These are phyloP conservation scores for Drosophila lacteicornis DNA, from an alignment of 1,140 invertebrate genomes.

Conservation along the genomic window DNA sequence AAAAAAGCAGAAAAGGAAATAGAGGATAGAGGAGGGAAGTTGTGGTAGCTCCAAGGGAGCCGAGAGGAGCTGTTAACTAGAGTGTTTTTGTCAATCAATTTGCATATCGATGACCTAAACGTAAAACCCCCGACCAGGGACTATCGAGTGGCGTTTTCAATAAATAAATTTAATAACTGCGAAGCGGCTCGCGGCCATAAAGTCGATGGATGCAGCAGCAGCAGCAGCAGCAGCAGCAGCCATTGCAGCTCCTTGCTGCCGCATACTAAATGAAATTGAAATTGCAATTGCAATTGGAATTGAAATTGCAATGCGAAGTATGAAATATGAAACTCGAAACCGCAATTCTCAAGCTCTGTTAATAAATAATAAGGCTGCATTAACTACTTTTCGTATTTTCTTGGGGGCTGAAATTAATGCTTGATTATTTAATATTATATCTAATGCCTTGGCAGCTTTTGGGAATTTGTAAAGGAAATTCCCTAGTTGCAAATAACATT, in stretches of 20 bases:
- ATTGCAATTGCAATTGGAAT: conserved; percentile 7
- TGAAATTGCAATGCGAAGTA: conserved; percentile 15
- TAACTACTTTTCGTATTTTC: conserved; percentile 1
- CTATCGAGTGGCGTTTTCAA: conserved; percentile 52
- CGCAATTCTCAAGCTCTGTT: conserved; percentile 13
- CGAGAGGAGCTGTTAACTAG: conserved; percentile 33
- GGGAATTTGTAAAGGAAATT: too few relatives aligned
- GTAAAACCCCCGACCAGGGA: conserved; percentile 31
- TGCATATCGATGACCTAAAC: conserved; percentile 72
- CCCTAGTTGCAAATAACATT: too few relatives aligned
- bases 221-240: conserved; percentile 9
- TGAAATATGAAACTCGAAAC: conserved; percentile 13
- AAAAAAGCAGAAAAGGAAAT: not conserved
- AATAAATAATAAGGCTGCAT: conserved; percentile 29
- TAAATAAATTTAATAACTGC: conserved; percentile 76
- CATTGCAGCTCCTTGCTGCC: conserved; percentile 8
- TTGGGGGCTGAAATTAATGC: not conserved
- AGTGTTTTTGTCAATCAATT: conserved; percentile 75
- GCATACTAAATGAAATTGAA: conserved; percentile 31
- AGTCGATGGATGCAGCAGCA: conserved; percentile 16
- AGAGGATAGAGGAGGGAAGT: not conserved
- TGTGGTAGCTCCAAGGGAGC: not conserved
- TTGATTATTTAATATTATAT: not conserved
- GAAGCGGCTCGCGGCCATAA: conserved; percentile 52
- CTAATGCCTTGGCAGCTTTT: too few relatives aligned